Base-by-base conservation (phyloP, 2,888 invertebrate species). In the Biston stratarius region DNA sequence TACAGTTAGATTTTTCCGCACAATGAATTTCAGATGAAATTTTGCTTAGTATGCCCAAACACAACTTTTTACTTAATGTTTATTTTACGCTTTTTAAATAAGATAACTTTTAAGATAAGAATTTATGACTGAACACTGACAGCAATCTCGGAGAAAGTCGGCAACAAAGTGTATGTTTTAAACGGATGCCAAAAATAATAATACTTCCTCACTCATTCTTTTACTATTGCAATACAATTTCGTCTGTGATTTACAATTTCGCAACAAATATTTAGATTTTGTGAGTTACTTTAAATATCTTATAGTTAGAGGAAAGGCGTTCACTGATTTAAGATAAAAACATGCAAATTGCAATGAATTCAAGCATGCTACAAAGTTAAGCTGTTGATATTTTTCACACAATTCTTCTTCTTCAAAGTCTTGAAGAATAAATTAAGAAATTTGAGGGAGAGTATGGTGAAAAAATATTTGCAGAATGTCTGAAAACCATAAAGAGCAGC, bases 51-150 rank as follows among this genome's bases (percentile, higher is more conserved):
- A 73, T 70, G 69, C 48, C 59, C 49, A 61, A 77, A 74, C 67
- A 67, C 49, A 77, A 82, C 83, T 86, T 83, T 77, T 74, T 74
- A 83, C 81, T 84, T 81, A 48, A 68, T 70, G 70, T 67, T 70
- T 67, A 65, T 49, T 53, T 48, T 58, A 61, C 52, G 66, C 51
- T 56, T 66, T 56, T 24, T 58, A 58, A 61, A 61, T 53, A 58
- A 34, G 38, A 75, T 56, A 72, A 69, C 70, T 67, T 67, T 62
- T 67, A 53, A 24, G 33, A 55, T 44, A 55, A 8, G n/a, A 5
- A 55, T 33, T 40, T 42, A 42, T 40, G 15, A 42, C 15, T 24
- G 11, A 44, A 33, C 24, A 24, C 24, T 24, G 24, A 24, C 42
- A 33, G 55, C 6, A 34, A 12, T 6, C 42, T 44, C 42, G 11